Evolutionary conservation across 1,140 invertebrate genomes (phyloP), one percentile per base, ranked within the genome.

Genomic region (Diabrotica undecimpunctata): DNA sequence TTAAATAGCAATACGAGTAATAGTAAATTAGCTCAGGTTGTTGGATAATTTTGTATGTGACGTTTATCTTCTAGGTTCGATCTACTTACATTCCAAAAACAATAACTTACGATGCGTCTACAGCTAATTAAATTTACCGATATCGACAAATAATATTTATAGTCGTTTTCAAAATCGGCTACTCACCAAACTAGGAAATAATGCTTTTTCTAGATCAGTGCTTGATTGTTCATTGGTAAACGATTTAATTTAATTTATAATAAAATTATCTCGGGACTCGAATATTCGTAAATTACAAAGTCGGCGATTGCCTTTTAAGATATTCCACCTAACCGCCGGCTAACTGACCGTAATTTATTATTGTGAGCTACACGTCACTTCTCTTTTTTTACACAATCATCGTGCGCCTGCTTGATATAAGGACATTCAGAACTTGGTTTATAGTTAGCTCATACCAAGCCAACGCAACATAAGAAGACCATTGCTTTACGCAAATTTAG

Each of bases 261-360:
- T 64, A 53, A 53, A 55, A 58, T 53, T 36, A 64, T 64, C 62
- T 37, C 52, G 57, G 54, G 62, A 57, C 62, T 53, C 35, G 62
- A 58, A 64, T 37, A 64, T 63, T 67, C 62, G 62, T 67, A 67
- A 67, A 67, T 67, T 67, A 64, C 62, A 64, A 51, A 64, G 62
- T 57, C 66, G 66, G 66, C 66, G 66, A 67, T 67, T 62, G 62
- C 12, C 62, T 64, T 64, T 64, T 64, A 62, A 64, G 66, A 67
- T 67, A 67, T 54, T 59, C 51, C 50, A 59, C 50, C 36, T 62
- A 58, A 67, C 66, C 62, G 54, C 57, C 58, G 66, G 66, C 66
- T 56, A 64, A 56, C 57, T 64, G 61, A 62, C 56, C 51, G 62
- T 67, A 67, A 67, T 64, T 67, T 67, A 67, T 67, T 64, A 56